Conservation (phyloP, 2,888 invertebrate species). For the Sycophila texana region DNA sequence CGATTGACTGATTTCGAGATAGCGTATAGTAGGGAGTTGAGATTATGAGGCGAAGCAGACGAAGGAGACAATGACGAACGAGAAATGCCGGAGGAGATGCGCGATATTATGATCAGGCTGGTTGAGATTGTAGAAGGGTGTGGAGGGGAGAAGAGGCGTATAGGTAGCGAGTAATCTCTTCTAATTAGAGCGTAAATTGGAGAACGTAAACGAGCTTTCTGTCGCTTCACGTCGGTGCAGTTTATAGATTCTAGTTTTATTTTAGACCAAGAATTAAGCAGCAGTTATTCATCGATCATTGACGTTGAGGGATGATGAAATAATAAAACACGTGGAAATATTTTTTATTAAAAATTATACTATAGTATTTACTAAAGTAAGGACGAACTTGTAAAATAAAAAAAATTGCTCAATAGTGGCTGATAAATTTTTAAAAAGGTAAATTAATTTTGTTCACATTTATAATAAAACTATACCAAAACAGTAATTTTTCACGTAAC, state of each 20-base stretch:
- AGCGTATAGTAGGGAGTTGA: neutral
- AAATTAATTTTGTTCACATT: too few species aligned
- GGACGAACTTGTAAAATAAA: too few species aligned
- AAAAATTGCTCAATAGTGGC: too few species aligned
- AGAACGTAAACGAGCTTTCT: neutral
- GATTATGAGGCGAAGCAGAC: neutral
- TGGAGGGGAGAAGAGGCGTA: neutral
- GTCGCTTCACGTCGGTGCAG: neutral
- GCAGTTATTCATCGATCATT: too few species aligned
- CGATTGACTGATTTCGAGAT: constrained; percentile 18
- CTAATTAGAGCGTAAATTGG: constrained; percentile 30
- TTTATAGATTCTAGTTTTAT: neutral
- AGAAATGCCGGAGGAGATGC: neutral
- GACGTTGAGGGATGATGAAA: too few species aligned
- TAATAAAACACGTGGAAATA: too few species aligned
- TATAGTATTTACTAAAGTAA: too few species aligned
- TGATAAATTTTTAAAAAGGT: too few species aligned
- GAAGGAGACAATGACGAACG: constrained; percentile 16
- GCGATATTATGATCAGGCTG: constrained; percentile 14
- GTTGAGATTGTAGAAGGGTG: neutral
- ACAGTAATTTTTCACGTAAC: too few species aligned
- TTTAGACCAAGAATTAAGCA: too few species aligned
- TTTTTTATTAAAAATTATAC: too few species aligned
- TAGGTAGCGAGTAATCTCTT: constrained; percentile 27
- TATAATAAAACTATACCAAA: too few species aligned